phyloP scores from a whole-genome alignment of 2,888 invertebrate species.

The Netelia inedita region DNA sequence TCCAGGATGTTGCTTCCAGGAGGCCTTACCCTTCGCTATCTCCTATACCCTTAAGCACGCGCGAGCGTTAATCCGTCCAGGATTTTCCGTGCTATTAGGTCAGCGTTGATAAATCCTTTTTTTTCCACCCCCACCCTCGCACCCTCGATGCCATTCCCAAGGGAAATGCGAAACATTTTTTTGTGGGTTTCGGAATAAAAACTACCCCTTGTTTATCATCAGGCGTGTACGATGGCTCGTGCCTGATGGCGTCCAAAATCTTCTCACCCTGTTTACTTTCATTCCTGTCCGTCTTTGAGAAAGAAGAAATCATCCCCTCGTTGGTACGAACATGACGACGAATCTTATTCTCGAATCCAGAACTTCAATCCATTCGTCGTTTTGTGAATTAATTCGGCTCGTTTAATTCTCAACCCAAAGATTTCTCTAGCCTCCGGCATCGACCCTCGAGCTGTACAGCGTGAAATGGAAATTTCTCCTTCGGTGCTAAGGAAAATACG shows the following conservation, averaged over 20 bases:
- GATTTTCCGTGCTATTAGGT: conserved; percentile 61
- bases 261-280: too few species aligned
- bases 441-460: not conserved
- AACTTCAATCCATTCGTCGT: not conserved
- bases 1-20: conserved; percentile 51
- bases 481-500: not conserved
- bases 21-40: conserved; percentile 13
- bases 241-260: too few species aligned
- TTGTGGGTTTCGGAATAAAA: not conserved
- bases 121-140: conserved; percentile 24
- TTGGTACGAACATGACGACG: too few species aligned
- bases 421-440: not conserved
- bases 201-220: not conserved
- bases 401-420: not conserved
- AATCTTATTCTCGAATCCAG: not conserved
- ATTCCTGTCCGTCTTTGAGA: too few species aligned
- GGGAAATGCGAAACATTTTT: conserved; percentile 1
- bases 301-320: too few species aligned
- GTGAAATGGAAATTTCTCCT: conserved; percentile 17
- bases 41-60: conserved; percentile 38
- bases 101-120: conserved; percentile 56
- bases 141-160: conserved; percentile 11
- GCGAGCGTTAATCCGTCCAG: conserved; percentile 57
- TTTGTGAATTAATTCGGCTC: conserved; percentile 1
- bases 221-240: too few species aligned